Evolutionary conservation across 2,888 invertebrate genomes (phyloP), one percentile per base, ranked within the genome.

Genomic region (Tiliacea aurago): DNA sequence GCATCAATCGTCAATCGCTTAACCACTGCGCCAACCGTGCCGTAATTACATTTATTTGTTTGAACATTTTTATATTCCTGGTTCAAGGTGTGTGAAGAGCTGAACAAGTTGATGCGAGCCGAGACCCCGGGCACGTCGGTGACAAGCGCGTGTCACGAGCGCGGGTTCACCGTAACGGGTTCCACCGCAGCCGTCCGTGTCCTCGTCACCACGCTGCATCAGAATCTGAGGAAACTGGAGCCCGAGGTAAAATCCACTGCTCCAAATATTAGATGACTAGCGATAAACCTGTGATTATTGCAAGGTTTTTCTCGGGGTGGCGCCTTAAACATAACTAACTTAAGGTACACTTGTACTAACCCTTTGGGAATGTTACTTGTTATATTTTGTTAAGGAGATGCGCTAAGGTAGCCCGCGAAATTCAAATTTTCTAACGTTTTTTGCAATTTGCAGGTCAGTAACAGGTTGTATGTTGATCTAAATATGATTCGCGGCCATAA

Each of bases 211-310:
- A 99, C 99, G 0, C 97, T 99, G 82, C 99, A 99, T 80, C 99
- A 98, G 91, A 99, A 99, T 94, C 96, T 99, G 81, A 97, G 99
- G 73, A 99, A 99, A 92, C 94, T 99, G 68, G 99, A 99, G 91
- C 98, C 99, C 0, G 99, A 99, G 92, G 97, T 97, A 81, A 75
- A 85, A 41, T 65, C 20, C 28, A 63, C 37, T n/a, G n/a, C 4
- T 37, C 37, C 2, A n/a, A 28, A 28, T 18, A 23, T 43, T 23
- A 58, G 11, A 11, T 53, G 5, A 33, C 11, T 56, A 41, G 59
- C n/a, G 37, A 59, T 15, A 28, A 28, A 28, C 28, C 28, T 28
- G 3, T 28, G 28, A 28, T 28, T 28, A 28, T 3, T 3, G 28
- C 28, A 28, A 28, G 28, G 3, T 28, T 28, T 28, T 28, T 28